Conservation (phyloP, 2,113 vertebrate species). For the Siniperca knerii region DNA sequence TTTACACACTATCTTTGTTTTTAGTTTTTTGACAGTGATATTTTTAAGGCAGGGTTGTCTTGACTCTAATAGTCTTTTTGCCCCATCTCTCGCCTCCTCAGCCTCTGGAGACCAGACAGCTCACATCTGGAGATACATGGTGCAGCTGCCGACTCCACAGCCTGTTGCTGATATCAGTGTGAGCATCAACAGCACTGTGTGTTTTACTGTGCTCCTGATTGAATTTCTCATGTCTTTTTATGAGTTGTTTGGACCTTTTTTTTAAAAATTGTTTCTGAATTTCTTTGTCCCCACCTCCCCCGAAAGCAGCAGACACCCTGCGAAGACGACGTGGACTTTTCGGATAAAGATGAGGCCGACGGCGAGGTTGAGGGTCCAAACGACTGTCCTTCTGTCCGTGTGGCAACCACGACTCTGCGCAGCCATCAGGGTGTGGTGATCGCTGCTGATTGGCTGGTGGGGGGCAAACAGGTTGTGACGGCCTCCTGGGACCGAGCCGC, state of each 20-base stretch:
- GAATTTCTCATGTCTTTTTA: neutral
- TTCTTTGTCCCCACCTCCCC: neutral
- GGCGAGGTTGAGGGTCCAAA: slow-evolving; percentile 88
- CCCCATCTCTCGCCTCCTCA: slow-evolving; percentile 53
- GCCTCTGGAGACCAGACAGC: slow-evolving; percentile 98
- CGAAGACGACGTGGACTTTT: slow-evolving; percentile 93
- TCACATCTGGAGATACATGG: slow-evolving; percentile 97
- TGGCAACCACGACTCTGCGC: slow-evolving; percentile 90
- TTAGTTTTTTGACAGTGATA: no score
- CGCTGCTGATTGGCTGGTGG: slow-evolving; percentile 96
- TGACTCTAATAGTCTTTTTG: neutral
- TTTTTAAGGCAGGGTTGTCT: neutral
- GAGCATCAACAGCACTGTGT: slow-evolving; percentile 74
- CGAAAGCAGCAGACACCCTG: slow-evolving; percentile 85
- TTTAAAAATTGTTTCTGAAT: neutral
- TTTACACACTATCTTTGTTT: no score
- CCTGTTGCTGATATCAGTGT: slow-evolving; percentile 92
- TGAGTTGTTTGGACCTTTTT: neutral
- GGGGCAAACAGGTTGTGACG: slow-evolving; percentile 95
- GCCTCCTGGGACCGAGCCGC: slow-evolving; percentile 97
- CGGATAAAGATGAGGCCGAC: slow-evolving; percentile 94
- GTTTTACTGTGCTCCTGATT: neutral
- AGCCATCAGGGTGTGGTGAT: slow-evolving; percentile 98
- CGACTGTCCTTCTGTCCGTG: slow-evolving; percentile 92
- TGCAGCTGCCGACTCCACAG: slow-evolving; percentile 94